A percentile compares a stretch with the other conserved stretches of the same genome.
phyloP scores from a whole-genome alignment of 2,113 vertebrate genomes.

The Zosterops hypoxanthus region DNA sequence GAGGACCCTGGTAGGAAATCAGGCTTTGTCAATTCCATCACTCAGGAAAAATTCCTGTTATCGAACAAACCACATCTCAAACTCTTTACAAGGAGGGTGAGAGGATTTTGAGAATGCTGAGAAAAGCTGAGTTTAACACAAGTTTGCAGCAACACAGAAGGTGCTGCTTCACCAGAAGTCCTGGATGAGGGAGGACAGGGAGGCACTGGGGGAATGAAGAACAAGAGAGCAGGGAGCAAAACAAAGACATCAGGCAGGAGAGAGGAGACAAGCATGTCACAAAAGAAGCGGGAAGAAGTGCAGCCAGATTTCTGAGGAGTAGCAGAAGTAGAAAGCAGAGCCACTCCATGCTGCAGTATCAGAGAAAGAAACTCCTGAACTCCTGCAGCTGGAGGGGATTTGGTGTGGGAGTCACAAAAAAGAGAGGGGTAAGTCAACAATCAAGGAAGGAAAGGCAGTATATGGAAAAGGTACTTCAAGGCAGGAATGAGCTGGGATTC shows the following conservation, averaged over 20 bases:
- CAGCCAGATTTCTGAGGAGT: background rate
- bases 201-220: fast-evolving
- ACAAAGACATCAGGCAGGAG: background rate
- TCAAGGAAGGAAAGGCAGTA: background rate
- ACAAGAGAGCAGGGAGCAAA: background rate
- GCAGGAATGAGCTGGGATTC: background rate
- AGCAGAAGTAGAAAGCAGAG: background rate
- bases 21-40: background rate
- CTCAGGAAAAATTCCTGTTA: background rate
- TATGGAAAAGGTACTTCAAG: background rate
- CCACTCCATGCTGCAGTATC: background rate
- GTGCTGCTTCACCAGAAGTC: background rate
- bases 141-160: background rate
- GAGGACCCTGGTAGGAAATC: background rate
- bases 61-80: background rate
- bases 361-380: background rate
- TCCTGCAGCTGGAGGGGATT: background rate
- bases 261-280: fast-evolving
- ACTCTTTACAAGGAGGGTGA: background rate
- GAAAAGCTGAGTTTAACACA: background rate
- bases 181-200: background rate
- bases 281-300: background rate
- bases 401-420: background rate
- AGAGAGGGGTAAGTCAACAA: fast-evolving
- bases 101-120: background rate